These are phyloP conservation scores for Capreolus pygargus DNA, from an alignment of 2,113 vertebrate species.

Conservation along the genomic window DNA sequence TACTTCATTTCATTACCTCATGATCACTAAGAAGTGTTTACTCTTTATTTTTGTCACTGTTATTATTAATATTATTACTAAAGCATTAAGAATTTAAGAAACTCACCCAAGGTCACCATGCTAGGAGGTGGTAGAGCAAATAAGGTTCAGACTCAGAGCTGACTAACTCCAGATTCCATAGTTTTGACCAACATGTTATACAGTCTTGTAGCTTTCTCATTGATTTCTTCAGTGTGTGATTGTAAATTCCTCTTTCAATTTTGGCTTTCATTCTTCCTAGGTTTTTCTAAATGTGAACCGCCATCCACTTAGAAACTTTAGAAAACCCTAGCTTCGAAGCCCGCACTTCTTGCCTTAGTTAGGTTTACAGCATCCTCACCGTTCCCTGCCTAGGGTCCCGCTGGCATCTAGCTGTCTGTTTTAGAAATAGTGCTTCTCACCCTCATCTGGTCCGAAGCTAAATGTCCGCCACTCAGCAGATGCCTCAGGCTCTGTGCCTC, in stretches of 20 bases:
- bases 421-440: neutral
- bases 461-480: fast-evolving
- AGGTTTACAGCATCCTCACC: neutral
- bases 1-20: neutral
- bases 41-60: neutral
- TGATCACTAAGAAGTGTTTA: neutral
- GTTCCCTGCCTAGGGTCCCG: neutral
- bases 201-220: neutral
- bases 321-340: neutral
- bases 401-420: neutral
- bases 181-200: fast-evolving
- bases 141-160: neutral
- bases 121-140: neutral
- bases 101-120: neutral
- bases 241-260: neutral
- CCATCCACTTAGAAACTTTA: neutral
- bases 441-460: neutral
- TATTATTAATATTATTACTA: neutral
- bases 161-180: neutral
- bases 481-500: neutral
- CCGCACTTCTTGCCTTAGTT: neutral
- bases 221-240: neutral
- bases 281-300: neutral
- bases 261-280: neutral
- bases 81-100: neutral